Base-by-base conservation (phyloP, 2,888 invertebrate species). In the Ophion ellenae region DNA sequence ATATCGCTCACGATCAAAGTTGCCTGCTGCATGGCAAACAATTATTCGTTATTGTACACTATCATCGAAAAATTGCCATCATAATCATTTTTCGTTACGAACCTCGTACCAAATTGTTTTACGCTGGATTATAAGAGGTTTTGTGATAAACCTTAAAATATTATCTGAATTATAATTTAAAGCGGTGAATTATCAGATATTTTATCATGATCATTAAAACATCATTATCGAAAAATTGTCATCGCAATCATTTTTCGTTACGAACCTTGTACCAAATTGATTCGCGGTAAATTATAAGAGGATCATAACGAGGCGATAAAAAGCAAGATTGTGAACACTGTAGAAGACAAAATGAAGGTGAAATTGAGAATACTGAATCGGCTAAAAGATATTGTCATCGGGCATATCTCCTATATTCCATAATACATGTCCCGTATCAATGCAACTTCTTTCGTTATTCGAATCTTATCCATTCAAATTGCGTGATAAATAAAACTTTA, bases 381-480 rank as follows among this genome's bases (percentile, higher is more conserved):
- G 5, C 9, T 40, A 40, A 40, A 70, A 53, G 24, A 53, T 14
- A 53, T 28, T 28, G 20, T 70, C 70, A 24, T 53, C 28, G 28
- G 6, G 17, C 53, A 17, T 17, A 53, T 53, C 53, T 53, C 53
- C 17, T 17, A 53, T 17, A 14, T 53, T 3, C 53, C 53, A 14
- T 17, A 53, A 53, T 17, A 53, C 17, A 53, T 17, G 14, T 17
- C 14, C 5, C 4, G 53, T 53, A 17, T 53, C 36, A 20, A 73
- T 59, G 20, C 36, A 40, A 20, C n/a, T 73, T 73, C 36, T 59
- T 7, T 40, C 59, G 14, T 59, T 28, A 5, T 40, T 63, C 6
- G 14, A 40, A 24, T 63, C 24, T 75, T 77, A 77, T 77, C 76
- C 20, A 45, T 24, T 64, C 76, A 14, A 45, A 45, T 64, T 24